Base-by-base conservation (phyloP, 2,113 vertebrate genomes). In the Tupaia tana region DNA sequence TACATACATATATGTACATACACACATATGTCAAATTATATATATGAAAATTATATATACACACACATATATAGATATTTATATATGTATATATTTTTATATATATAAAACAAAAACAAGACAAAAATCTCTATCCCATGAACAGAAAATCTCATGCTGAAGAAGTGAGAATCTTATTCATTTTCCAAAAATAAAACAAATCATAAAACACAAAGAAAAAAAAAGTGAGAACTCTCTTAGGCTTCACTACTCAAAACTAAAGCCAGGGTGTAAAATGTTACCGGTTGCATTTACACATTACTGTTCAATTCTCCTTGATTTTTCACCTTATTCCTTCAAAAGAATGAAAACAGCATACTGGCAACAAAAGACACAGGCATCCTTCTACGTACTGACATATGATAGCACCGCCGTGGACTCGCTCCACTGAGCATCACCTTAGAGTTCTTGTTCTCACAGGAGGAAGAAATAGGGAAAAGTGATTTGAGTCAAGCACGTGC, bases 171-270 rank as follows among this genome's bases (percentile, higher is more conserved):
- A 79, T 77, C 24, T 25, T 74, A 1, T 71, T 34, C 4, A 34
- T 86, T 91, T 95, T 24, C 87, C 24, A 56, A 92, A 92, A 89
- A 59, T 85, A 64, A 95, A 92, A 56, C 6, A 86, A 82, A 71
- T 0, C 43, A 54, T 93, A 7, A 70, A 90, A 66, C 29, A 27
- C 19, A n/a, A 92, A 85, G 69, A 24, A 54, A 82, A 79, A 79
- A 78, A 27, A 63, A 85, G 15, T 6, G 22, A 78, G 43, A 27
- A 59, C 16, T 66, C 78, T 52, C 14, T 31, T 24, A 74, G 67
- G 27, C 24, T 27, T 19, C 24, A 73, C 64, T 93, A 22, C 54
- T 58, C 52, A 34, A 18, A 85, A 56, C 66, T 58, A 59, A 81
- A 54, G 7, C 63, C 74, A 58, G 87, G 27, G 34, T 54, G 8